Conservation (phyloP, 2,888 invertebrate species). For the Agrochola lychnidis region DNA sequence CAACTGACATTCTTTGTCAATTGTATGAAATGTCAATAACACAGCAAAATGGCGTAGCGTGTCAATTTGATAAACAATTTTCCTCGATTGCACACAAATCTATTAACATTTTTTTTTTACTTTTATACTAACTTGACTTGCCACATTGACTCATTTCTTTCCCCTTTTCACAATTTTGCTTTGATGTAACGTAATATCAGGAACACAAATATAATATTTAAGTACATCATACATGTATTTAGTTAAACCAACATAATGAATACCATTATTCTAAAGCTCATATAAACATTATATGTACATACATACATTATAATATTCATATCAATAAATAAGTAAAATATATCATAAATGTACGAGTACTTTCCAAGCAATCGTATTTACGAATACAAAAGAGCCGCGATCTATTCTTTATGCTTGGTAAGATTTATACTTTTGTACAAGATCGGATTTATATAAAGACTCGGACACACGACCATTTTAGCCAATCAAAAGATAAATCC, state of each 20-base stretch:
- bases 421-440: constrained; percentile 42
- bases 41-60: background rate
- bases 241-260: background rate
- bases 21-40: background rate
- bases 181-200: background rate
- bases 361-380: constrained; percentile 36
- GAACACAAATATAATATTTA: background rate
- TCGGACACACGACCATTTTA: constrained; percentile 1
- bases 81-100: background rate
- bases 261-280: background rate
- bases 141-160: background rate
- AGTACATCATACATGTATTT: background rate
- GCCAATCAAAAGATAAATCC: background rate
- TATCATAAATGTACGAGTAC: constrained; percentile 6
- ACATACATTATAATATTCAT: constrained; percentile 15
- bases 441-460: constrained; percentile 27
- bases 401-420: constrained; percentile 44
- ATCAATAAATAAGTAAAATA: constrained; percentile 32
- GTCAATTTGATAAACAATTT: background rate
- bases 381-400: constrained; percentile 43
- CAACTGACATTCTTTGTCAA: background rate
- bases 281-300: background rate
- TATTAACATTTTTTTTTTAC: background rate
- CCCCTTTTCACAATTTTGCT: background rate
- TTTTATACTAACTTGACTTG: too few relatives aligned